Conservation (phyloP, 1,140 invertebrate genomes). For the Mya arenaria region DNA sequence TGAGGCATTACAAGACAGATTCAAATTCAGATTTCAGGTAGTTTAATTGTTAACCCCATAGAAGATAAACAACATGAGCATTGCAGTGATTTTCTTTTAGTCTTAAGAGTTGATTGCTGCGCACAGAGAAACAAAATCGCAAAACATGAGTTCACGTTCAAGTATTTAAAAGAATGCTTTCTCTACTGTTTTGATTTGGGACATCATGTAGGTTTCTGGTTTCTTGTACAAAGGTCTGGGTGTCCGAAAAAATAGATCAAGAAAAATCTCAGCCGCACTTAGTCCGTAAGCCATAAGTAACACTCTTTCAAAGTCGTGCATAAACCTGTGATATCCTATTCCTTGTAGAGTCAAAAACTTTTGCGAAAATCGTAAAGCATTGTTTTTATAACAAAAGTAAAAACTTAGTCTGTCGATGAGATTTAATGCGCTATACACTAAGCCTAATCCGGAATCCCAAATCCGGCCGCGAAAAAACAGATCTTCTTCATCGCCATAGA, state of each 20-base stretch:
- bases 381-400: conserved; percentile 42
- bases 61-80: no score
- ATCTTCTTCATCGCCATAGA: conserved; percentile 31
- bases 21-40: no score
- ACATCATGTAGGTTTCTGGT: background rate
- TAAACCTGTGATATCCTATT: conserved; percentile 37
- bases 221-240: conserved; percentile 6
- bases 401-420: conserved; percentile 50
- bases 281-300: conserved; percentile 41
- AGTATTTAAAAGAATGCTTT: conserved; percentile 40
- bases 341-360: conserved; percentile 46
- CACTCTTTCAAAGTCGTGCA: conserved; percentile 42
- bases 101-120: no score
- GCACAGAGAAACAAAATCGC: no score
- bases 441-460: conserved; percentile 48
- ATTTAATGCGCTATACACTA: conserved; percentile 49
- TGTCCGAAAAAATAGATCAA: conserved; percentile 16
- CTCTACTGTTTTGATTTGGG: conserved; percentile 27
- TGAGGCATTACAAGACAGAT: no score
- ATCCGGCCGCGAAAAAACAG: conserved; percentile 43
- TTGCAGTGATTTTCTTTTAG: no score
- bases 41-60: no score
- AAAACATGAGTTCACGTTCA: no score
- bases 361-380: conserved; percentile 35
- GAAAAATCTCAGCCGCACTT: conserved; percentile 37